Conservation (phyloP, 1,140 invertebrate genomes). For the Carposina sasakii region DNA sequence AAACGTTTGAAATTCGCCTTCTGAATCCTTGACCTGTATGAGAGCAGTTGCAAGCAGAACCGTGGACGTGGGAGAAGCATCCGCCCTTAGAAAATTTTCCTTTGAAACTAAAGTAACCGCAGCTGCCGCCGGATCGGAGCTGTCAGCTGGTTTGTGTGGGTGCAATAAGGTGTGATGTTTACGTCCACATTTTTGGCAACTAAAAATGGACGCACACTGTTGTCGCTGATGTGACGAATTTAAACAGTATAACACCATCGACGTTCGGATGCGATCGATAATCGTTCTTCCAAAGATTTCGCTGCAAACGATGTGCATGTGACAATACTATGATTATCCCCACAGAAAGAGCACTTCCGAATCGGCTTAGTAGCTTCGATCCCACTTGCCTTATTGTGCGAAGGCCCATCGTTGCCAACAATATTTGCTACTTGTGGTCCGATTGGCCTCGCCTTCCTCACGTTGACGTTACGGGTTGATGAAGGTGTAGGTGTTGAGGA, state of each 20-base stretch:
- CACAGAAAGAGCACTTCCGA: slow-evolving; percentile 16
- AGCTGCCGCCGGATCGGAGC: neutral
- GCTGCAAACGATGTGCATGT: slow-evolving; percentile 16
- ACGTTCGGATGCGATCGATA: slow-evolving; percentile 13
- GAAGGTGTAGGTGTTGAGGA: too few relatives aligned
- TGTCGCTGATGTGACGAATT: slow-evolving; percentile 22
- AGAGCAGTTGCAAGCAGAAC: slow-evolving; percentile 20
- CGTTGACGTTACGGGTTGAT: too few relatives aligned
- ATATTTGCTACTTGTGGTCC: too few relatives aligned
- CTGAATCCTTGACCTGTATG: slow-evolving; percentile 19
- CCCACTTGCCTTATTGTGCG: too few relatives aligned
- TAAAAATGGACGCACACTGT: slow-evolving; percentile 22
- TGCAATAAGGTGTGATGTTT: slow-evolving; percentile 19
- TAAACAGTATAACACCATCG: slow-evolving; percentile 25
- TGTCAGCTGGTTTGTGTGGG: slow-evolving; percentile 8
- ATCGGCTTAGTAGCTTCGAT: too few relatives aligned
- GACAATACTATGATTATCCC: slow-evolving; percentile 8
- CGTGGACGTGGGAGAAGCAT: neutral
- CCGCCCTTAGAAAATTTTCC: too few relatives aligned
- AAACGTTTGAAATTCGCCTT: slow-evolving; percentile 17
- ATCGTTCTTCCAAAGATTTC: slow-evolving; percentile 25
- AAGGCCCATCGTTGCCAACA: too few relatives aligned
- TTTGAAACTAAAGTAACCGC: too few relatives aligned
- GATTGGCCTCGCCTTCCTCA: too few relatives aligned
- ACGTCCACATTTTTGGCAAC: slow-evolving; percentile 19